Evolutionary conservation across 2,797 vertebrate genomes (phyloP), one percentile per base, ranked within the genome.

Genomic region (Ciconia nigra): DNA sequence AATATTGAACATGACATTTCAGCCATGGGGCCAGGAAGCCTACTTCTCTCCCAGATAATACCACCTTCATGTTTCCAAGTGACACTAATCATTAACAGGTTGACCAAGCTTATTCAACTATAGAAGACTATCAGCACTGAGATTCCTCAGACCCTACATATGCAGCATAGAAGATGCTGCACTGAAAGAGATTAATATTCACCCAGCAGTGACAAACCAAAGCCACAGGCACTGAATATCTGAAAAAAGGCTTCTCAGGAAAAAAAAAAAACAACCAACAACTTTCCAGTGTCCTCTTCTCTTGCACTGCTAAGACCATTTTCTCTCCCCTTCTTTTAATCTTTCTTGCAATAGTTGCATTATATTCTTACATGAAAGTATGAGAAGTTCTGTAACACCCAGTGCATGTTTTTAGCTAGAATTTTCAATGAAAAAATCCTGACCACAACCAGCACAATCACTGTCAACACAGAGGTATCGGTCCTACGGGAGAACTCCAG

Each of bases 91-190:
- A 54, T 58, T 12, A 39, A 12, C 26, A 6, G 44, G 47, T 21
- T 37, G 42, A 51, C 25, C 7, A 9, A 62, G 28, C 14, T 52
- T 29, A 22, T 14, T 46, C 19, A 39, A 52, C 21, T 70, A 9
- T 2, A 29, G 33, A 24, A 55, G 11, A 26, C n/a, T 15, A 35
- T 3, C 37, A 52, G 49, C 37, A 33, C 35, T 15, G 15, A 61
- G 49, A 15, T 22, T 49, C 15, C n/a, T 69, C 72, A 49, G 33
- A 49, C n/a, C 17, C n/a, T 11, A 11, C 28, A 28, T 5, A 69
- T 0, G 2, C 26, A 37, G 20, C 65, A 33, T 1, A 49, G 5
- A 47, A 42, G 42, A n/a, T 5, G 15, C 25, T n/a, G 44, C 41
- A 33, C 0, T 31, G 8, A 44, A 44, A 37, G 26, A 61, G 35